Base-by-base conservation (phyloP, 2,113 vertebrate genomes). In the Tachysurus vachellii region DNA sequence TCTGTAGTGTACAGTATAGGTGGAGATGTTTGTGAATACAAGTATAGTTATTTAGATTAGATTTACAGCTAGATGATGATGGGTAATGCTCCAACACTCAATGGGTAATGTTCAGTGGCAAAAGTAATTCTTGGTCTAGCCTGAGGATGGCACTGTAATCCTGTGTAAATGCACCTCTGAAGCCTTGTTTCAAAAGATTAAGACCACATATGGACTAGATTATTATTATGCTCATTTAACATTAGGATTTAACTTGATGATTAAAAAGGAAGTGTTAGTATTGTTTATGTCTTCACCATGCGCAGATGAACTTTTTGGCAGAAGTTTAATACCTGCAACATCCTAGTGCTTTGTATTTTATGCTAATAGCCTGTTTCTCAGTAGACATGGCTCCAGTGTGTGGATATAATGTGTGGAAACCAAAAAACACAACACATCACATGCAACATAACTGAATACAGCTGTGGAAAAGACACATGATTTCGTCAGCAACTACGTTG, bases 131-230 rank as follows among this genome's bases (percentile, higher is more conserved):
- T 68, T 36, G n/a, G 2, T 83, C 82, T 23, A 21, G 62, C 82
- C 82, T 83, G 26, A 54, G 44, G 82, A 31, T 83, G 82, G 82
- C 82, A 54, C 61, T 83, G 62, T 83, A 16, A 31, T 31, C n/a
- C 62, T 83, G 31, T 31, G 13, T 50, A 50, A 11, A 7, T 47
- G 5, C 23, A 50, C 36, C 12, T 62, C 56, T 80, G 8, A 57
- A 23, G 13, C 19, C 56, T n/a, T 28, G 42, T 44, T 64, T 82
- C 42, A 50, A 28, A 66, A 47, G 44, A 50, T 50, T 7, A 47
- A 50, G 26, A 66, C 42, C 10, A 82, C 61, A 64, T 66, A 62
- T 50, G 44, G 81, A 82, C 2, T 66, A 50, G 7, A 82, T 64
- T 82, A 82, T 66, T 57, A 42, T 36, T 50, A 28, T 47, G 21